Evolutionary conservation across 2,888 invertebrate genomes (phyloP).

Genomic region (Pseudococcus longispinus): DNA sequence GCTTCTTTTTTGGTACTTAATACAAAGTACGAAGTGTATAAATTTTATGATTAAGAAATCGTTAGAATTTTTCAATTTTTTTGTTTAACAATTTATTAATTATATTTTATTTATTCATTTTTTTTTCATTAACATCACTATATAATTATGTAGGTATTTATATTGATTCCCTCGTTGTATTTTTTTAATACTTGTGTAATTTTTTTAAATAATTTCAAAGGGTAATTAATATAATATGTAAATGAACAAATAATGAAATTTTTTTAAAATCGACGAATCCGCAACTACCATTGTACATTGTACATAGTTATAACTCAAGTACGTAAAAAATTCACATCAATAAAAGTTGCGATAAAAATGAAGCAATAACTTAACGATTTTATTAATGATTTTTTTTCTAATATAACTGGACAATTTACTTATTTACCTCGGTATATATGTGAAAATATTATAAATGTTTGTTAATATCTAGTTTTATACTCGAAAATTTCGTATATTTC

Average conservation of each 20-base stretch:
- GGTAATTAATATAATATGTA: slow-evolving; percentile 38
- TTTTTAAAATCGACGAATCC: not conserved
- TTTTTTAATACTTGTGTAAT: slow-evolving; percentile 19
- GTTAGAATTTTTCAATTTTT: not conserved
- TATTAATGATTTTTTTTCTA: not conserved
- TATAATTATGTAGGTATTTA: not conserved
- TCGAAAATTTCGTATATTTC: not conserved
- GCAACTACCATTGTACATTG: slow-evolving; percentile 16
- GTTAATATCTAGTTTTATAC: not conserved
- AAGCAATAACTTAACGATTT: not conserved
- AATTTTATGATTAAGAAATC: not conserved
- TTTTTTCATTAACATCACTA: not conserved
- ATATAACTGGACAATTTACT: not conserved
- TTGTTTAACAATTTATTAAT: slow-evolving; percentile 25
- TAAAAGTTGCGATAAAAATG: not conserved
- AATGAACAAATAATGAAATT: slow-evolving; percentile 1
- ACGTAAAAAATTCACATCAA: not conserved
- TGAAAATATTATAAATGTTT: not conserved
- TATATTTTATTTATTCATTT: not conserved
- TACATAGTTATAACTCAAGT: not conserved
- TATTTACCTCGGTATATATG: too few relatives aligned
- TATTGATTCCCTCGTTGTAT: slow-evolving; percentile 17
- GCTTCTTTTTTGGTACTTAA: not conserved
- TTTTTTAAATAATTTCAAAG: slow-evolving; percentile 32
- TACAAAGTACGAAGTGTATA: not conserved